Evolutionary conservation across 1,140 invertebrate genomes (phyloP), one percentile per base, ranked within the genome.

Genomic region (Eriosoma lanigerum): DNA sequence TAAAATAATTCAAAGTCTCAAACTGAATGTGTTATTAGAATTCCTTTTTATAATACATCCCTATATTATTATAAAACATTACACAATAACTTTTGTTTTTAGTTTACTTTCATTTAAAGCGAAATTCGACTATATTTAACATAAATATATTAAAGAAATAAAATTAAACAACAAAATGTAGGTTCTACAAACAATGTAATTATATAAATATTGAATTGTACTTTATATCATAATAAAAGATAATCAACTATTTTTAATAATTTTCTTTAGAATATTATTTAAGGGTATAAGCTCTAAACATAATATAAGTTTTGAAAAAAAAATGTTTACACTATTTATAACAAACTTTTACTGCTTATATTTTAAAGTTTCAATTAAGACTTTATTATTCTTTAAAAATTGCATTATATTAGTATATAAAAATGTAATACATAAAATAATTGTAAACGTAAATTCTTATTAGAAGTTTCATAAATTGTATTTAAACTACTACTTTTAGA

Each of bases 341-440:
- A 17, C 6, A 17, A 68, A 48, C 44, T 68, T 68, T 68, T 26
- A 3, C 13, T 68, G 21, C 6, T 68, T 68, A 46, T 48, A 26
- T 68, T 48, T 68, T 68, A 13, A 68, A 68, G 46, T 68, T 46
- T 68, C 44, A 68, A 68, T 68, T 48, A 68, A 68, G 44, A 48
- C 44, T 24, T 48, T 68, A 68, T 68, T 46, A 46, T 46, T 48
- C 38, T 46, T 68, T 24, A 21, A 15, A 21, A 68, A 26, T 48
- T 68, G 17, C 26, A 48, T 68, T 68, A 24, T 12, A 48, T 15
- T 48, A 10, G 1, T 15, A 48, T 13, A 48, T 48, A 48, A 48
- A 12, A 48, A 48, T n/a, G n/a, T 26, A 24, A 48, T 15, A 48
- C n/a, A 68, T 21, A 68, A 62, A 21, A 24, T 68, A n/a, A 29